phyloP scores from a whole-genome alignment of 2,888 invertebrate species.

The Panopea generosa region DNA sequence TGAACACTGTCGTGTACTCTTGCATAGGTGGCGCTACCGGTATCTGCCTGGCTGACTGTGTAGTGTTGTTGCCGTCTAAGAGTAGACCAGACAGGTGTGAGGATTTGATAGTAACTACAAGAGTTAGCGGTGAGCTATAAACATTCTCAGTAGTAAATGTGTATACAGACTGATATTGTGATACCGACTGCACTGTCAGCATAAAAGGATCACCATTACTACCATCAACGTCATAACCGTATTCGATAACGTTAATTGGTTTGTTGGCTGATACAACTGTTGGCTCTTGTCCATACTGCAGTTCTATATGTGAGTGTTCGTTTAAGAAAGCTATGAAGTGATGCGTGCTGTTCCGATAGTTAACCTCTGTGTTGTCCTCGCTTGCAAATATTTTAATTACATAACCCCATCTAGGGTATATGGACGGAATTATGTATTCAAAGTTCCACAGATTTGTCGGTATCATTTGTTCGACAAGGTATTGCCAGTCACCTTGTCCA shows the following conservation, averaged over 20 bases:
- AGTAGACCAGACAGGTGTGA: neutral
- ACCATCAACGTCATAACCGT: neutral
- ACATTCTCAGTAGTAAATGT: neutral
- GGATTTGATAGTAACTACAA: neutral
- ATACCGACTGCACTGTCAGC: neutral
- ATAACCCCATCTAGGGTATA: neutral
- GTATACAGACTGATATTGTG: neutral
- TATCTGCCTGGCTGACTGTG: neutral
- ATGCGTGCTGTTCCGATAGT: neutral
- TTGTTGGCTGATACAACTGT: neutral
- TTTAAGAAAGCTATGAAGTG: neutral
- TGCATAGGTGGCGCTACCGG: neutral
- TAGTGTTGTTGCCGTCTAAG: neutral
- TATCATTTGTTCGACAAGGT: conserved; percentile 4
- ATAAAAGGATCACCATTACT: conserved; percentile 1
- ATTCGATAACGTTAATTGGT: conserved; percentile 1
- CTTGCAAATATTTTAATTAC: neutral
- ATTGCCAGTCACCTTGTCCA: neutral
- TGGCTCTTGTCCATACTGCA: neutral
- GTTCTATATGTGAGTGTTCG: neutral
- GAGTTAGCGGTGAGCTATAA: neutral
- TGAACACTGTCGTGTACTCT: neutral
- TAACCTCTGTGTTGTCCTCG: conserved; percentile 1
- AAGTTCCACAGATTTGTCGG: conserved; percentile 2
- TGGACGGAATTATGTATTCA: neutral